Percentiles rank a stretch among this genome's conserved stretches.
Conservation (phyloP, 2,888 invertebrate genomes). For the Lepidochrysops patricia region DNA sequence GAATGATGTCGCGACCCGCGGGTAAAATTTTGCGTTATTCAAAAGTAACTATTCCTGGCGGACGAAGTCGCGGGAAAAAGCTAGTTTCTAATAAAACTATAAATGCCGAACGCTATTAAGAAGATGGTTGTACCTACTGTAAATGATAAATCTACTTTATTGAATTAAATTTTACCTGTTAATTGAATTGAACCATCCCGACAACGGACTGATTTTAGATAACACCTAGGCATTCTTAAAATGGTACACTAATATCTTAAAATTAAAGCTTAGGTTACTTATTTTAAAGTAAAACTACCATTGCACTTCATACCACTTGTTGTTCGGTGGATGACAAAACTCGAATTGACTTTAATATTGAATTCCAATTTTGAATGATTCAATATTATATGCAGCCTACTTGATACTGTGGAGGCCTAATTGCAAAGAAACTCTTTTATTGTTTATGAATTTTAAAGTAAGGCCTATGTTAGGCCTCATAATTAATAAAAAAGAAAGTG, state of each 20-base stretch:
- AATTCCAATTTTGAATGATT: constrained; percentile 46
- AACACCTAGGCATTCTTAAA: constrained; percentile 60
- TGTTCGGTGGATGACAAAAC: constrained; percentile 53
- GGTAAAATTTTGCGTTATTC: too few species aligned
- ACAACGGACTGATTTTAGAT: constrained; percentile 48
- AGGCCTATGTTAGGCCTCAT: too few species aligned
- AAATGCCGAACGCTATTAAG: too few species aligned
- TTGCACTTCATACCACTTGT: constrained; percentile 55
- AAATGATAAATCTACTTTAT: not conserved
- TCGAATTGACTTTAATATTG: constrained; percentile 44
- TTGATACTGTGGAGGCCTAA: too few species aligned
- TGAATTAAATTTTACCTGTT: constrained; percentile 34
- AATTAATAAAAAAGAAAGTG: too few species aligned
- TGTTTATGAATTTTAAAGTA: too few species aligned
- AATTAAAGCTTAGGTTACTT: constrained; percentile 7
- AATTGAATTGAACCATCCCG: constrained; percentile 44
- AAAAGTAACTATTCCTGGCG: too few species aligned
- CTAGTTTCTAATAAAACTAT: too few species aligned
- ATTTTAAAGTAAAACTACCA: constrained; percentile 25
- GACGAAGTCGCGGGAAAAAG: too few species aligned
- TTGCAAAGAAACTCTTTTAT: too few species aligned
- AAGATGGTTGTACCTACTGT: not conserved
- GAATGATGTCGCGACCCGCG: too few species aligned
- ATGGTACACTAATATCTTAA: constrained; percentile 10
- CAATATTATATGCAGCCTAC: too few species aligned